A percentile compares a stretch with the other conserved stretches of the same genome.
Evolutionary conservation across 2,113 vertebrate genomes (phyloP).

Genomic region (Reinhardtius hippoglossoides): DNA sequence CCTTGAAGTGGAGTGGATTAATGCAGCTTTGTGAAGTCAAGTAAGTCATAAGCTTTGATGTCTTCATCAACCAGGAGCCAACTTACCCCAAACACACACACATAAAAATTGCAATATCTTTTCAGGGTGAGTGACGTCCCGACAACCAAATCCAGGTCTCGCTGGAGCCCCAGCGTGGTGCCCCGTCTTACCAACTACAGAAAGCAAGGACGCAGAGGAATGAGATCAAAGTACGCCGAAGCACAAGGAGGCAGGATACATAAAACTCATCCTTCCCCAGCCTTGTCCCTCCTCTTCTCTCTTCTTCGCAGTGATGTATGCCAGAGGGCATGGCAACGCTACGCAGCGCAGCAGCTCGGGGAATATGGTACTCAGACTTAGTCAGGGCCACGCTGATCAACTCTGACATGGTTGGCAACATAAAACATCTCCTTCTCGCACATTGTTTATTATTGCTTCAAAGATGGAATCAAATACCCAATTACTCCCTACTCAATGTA

Average conservation of each 20-base stretch:
- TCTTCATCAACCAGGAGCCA: slow-evolving; percentile 54
- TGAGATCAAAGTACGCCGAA: slow-evolving; percentile 71
- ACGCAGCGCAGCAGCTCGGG: slow-evolving; percentile 56
- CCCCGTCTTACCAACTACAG: slow-evolving; percentile 52
- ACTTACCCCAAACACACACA: background rate
- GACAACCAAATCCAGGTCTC: slow-evolving; percentile 61
- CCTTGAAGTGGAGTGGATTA: slow-evolving; percentile 48
- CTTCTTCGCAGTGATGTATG: slow-evolving; percentile 63
- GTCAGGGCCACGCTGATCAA: slow-evolving; percentile 12
- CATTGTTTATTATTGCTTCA: background rate
- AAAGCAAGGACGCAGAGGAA: slow-evolving; percentile 64
- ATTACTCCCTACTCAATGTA: background rate
- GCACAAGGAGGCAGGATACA: slow-evolving; percentile 65
- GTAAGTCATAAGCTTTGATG: slow-evolving; percentile 65
- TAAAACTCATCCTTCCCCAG: slow-evolving; percentile 58
- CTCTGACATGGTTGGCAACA: slow-evolving; percentile 7
- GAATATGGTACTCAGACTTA: slow-evolving; percentile 38
- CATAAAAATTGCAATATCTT: slow-evolving; percentile 12
- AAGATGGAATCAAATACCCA: background rate
- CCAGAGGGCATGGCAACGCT: slow-evolving; percentile 65
- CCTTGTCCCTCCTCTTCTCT: slow-evolving; percentile 46
- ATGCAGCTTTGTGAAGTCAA: slow-evolving; percentile 50
- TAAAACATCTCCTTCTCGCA: slow-evolving; percentile 6
- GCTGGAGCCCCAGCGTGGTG: slow-evolving; percentile 64
- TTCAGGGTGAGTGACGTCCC: slow-evolving; percentile 45